Conservation (phyloP, 1,140 invertebrate genomes). For the Drosophila prosaltans region DNA sequence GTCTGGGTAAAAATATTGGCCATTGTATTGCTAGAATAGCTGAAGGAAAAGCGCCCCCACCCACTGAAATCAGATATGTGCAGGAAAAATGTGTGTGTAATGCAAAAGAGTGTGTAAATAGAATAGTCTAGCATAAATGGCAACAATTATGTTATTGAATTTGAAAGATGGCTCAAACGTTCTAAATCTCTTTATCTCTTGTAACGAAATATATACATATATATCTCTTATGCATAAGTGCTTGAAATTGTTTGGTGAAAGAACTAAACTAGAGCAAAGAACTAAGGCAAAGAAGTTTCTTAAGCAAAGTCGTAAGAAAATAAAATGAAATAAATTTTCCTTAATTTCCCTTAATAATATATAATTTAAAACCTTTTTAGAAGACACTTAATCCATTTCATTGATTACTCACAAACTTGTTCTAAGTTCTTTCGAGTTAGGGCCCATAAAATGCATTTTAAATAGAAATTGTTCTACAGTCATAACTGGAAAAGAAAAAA, state of each 20-base stretch:
- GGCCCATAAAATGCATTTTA: too few relatives aligned
- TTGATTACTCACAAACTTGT: neutral
- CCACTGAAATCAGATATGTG: constrained; percentile 63
- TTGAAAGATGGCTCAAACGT: constrained; percentile 16
- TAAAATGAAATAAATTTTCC: too few relatives aligned
- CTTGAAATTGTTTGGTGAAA: neutral
- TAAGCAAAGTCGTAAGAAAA: too few relatives aligned
- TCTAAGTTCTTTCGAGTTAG: neutral
- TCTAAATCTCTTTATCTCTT: neutral
- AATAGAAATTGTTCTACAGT: neutral
- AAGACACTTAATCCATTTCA: neutral
- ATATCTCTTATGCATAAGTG: neutral
- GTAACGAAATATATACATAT: neutral
- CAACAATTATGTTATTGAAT: constrained; percentile 74
- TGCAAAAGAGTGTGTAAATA: constrained; percentile 51
- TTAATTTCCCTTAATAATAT: too few relatives aligned
- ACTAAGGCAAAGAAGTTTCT: neutral
- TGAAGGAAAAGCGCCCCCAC: too few relatives aligned
- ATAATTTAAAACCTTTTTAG: too few relatives aligned
- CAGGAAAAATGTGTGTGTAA: constrained; percentile 30
- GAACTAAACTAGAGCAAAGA: neutral
- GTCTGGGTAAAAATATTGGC: constrained; percentile 50
- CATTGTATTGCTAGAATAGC: constrained; percentile 49
- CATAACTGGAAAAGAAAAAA: neutral
- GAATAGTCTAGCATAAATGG: constrained; percentile 55